These are phyloP conservation scores for Theodoxus fluviatilis DNA, from an alignment of 2,888 invertebrate species.

Conservation along the genomic window DNA sequence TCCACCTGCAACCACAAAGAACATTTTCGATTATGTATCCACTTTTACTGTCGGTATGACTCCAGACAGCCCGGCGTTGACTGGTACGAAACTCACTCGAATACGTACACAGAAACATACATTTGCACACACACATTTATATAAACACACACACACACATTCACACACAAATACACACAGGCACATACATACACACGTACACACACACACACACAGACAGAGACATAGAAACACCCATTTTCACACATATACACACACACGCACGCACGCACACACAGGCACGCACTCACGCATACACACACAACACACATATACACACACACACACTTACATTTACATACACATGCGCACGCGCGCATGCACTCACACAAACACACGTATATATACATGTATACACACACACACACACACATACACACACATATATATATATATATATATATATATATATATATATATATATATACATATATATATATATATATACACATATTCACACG, in stretches of 20 bases:
- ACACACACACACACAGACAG: conserved; percentile 1
- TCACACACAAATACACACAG: background rate
- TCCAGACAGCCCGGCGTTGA: no score
- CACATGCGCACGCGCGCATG: background rate
- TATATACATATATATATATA: conserved; percentile 1
- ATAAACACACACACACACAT: conserved; percentile 1
- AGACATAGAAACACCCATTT: background rate
- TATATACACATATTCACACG: conserved; percentile 4
- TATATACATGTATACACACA: background rate
- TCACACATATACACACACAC: conserved; percentile 16
- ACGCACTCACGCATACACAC: background rate
- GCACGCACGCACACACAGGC: conserved; percentile 19
- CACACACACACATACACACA: background rate
- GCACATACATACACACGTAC: background rate
- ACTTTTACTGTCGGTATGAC: no score
- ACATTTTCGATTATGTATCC: no score
- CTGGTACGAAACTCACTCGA: no score
- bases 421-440: background rate
- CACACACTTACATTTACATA: background rate
- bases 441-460: background rate
- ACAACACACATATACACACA: background rate
- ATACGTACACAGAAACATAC: background rate
- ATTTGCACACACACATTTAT: background rate
- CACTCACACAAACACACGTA: background rate
- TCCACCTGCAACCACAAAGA: no score